Evolutionary conservation across 2,888 invertebrate genomes (phyloP).

Genomic region (Plemyria rubiginata): DNA sequence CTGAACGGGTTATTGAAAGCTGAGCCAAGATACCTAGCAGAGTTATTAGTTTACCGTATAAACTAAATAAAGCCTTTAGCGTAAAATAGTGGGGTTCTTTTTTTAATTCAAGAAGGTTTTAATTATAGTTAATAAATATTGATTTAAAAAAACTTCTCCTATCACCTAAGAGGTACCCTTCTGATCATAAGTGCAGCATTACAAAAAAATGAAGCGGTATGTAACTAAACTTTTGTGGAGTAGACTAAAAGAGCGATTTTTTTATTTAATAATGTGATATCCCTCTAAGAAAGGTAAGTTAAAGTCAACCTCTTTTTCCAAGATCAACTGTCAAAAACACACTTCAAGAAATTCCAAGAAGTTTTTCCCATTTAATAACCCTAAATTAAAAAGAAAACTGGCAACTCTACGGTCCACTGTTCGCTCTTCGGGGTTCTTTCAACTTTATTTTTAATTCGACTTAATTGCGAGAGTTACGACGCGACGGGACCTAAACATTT

Average conservation of each 20-base stretch:
- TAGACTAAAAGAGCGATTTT: neutral
- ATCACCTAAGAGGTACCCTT: no score
- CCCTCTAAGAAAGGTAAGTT: neutral
- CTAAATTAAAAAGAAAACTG: constrained; percentile 33
- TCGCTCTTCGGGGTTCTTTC: constrained; percentile 57
- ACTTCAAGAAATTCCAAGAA: constrained; percentile 4
- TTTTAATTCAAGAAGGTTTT: no score
- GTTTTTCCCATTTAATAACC: constrained; percentile 14
- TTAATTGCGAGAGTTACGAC: constrained; percentile 81
- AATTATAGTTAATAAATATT: no score
- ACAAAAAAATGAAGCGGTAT: no score
- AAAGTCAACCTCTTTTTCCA: neutral
- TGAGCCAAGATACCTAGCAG: no score
- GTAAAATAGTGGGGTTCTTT: no score
- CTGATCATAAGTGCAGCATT: no score
- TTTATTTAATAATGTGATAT: neutral
- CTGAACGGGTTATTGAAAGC: no score
- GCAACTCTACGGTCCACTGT: constrained; percentile 37
- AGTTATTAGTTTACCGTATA: no score
- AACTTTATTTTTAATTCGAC: constrained; percentile 80
- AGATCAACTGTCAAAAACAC: neutral
- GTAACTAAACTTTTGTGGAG: no score
- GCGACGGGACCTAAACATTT: constrained; percentile 64
- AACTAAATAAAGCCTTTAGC: no score
- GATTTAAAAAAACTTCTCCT: no score